phyloP scores from a whole-genome alignment of 2,797 vertebrate species.

The Delichon dasypus region DNA sequence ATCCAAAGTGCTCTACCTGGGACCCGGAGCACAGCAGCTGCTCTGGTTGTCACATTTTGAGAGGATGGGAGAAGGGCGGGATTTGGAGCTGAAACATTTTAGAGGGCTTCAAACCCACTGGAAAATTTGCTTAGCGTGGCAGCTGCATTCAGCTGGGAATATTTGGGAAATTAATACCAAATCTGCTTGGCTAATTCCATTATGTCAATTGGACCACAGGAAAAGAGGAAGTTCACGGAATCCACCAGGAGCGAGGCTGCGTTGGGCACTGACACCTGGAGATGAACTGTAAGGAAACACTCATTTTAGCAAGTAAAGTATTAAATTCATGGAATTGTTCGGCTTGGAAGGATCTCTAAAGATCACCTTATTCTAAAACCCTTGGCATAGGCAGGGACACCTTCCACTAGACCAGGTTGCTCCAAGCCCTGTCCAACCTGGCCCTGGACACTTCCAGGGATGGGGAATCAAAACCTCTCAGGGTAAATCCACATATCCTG shows the following conservation, averaged over 20 bases:
- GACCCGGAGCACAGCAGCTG: background rate
- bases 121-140: background rate
- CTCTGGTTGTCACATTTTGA: background rate
- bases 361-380: background rate
- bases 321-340: background rate
- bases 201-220: rapidly evolving
- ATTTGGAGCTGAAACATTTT: background rate
- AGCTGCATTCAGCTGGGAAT: background rate
- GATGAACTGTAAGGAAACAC: background rate
- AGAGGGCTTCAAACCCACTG: background rate
- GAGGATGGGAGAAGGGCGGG: background rate
- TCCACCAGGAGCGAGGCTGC: rapidly evolving
- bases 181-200: background rate
- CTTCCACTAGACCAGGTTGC: rapidly evolving
- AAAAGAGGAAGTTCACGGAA: background rate
- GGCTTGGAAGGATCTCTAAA: background rate
- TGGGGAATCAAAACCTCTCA: background rate
- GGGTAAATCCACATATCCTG: background rate
- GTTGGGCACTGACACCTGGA: background rate
- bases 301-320: background rate
- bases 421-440: background rate
- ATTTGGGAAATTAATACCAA: background rate
- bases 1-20: conserved; percentile 53
- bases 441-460: background rate
- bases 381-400: background rate